phyloP scores from a whole-genome alignment of 2,797 vertebrate genomes.

The Potorous gilbertii region DNA sequence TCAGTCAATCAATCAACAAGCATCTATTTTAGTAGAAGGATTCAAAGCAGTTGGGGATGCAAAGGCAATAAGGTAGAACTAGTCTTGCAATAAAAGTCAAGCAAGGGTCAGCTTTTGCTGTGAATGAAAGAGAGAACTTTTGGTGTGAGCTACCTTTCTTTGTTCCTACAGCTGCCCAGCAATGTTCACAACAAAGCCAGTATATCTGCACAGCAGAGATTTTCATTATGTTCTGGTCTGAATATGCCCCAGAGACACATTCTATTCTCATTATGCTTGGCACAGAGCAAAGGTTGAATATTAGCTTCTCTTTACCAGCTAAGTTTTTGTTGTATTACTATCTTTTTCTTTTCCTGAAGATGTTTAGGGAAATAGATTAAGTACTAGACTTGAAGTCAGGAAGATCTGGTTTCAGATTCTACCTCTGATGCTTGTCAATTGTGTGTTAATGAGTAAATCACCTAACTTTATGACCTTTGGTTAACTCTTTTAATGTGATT shows the following conservation, averaged over 20 bases:
- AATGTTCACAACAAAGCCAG: neutral
- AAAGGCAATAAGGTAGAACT: neutral
- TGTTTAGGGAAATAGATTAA: neutral
- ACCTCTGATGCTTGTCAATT: neutral
- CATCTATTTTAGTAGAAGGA: neutral
- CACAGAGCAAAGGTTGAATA: neutral
- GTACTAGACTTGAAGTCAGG: neutral
- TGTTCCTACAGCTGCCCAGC: neutral
- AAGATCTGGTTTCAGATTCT: neutral
- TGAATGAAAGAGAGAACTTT: neutral
- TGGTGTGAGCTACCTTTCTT: neutral
- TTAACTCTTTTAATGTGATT: neutral
- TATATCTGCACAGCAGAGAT: neutral
- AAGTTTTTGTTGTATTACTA: neutral
- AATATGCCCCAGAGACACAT: neutral
- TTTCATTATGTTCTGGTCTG: neutral
- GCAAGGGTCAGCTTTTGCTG: neutral
- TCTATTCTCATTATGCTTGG: constrained; percentile 2
- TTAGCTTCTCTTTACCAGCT: constrained; percentile 20
- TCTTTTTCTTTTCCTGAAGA: neutral
- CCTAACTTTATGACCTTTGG: neutral
- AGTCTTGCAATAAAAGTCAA: neutral
- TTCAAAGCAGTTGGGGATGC: neutral
- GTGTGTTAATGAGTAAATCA: neutral
- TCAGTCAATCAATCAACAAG: neutral